Evolutionary conservation across 2,888 invertebrate species (phyloP).

Genomic region (Biston stratarius): DNA sequence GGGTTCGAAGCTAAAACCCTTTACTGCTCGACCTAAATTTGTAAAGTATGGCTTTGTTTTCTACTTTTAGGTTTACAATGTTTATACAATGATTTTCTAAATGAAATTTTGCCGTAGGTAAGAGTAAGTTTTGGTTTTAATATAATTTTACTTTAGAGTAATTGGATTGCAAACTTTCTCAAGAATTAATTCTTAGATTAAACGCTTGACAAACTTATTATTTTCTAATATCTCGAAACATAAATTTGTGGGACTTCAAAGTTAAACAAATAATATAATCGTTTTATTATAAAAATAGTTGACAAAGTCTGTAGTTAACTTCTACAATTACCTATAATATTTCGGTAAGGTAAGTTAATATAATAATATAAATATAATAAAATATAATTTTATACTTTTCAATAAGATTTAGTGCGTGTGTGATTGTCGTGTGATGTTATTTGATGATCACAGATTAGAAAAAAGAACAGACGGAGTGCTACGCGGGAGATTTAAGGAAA

Average conservation of each 20-base stretch:
- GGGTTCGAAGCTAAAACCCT: neutral
- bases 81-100: constrained; percentile 11
- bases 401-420: no score
- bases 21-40: constrained; percentile 11
- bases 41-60: constrained; percentile 4
- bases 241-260: constrained; percentile 16
- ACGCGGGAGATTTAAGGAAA: no score
- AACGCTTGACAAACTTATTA: constrained; percentile 33
- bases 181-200: constrained; percentile 30
- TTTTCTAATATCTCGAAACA: constrained; percentile 24
- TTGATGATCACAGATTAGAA: no score
- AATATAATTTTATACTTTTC: no score
- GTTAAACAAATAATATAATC: constrained; percentile 1
- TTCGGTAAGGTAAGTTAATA: no score
- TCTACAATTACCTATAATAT: neutral
- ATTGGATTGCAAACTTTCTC: constrained; percentile 28
- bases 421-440: no score
- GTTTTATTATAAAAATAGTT: neutral
- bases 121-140: constrained; percentile 24
- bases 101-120: constrained; percentile 18
- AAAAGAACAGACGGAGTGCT: no score
- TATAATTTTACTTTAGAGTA: constrained; percentile 24
- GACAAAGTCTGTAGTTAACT: neutral
- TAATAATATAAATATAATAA: no score
- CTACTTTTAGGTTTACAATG: constrained; percentile 15